A percentile compares a stretch with the other conserved stretches of the same genome.
These are phyloP conservation scores for Drosophila bocqueti DNA, from an alignment of 1,140 invertebrate species.

Conservation along the genomic window DNA sequence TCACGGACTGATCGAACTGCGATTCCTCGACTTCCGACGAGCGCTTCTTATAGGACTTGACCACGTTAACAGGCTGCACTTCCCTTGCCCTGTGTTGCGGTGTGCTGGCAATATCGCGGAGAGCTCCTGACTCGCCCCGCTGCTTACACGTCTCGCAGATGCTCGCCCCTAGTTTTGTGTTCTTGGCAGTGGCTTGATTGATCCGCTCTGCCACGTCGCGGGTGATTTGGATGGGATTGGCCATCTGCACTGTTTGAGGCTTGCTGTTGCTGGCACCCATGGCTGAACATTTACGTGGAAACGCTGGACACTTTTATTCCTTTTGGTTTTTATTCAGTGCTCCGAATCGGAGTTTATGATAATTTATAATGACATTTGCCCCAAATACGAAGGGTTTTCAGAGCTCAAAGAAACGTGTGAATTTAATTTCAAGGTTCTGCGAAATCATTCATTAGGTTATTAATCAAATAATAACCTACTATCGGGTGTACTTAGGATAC, in stretches of 20 bases:
- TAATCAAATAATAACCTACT: not conserved
- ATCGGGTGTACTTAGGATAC: not conserved
- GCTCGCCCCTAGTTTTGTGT: not conserved
- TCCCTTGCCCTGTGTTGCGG: not conserved
- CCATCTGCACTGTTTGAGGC: conserved; percentile 65
- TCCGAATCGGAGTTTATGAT: conserved; percentile 6
- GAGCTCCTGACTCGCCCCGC: too few species aligned
- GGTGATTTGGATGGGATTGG: conserved; percentile 55
- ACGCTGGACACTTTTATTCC: too few species aligned
- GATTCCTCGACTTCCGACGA: conserved; percentile 57
- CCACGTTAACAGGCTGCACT: not conserved
- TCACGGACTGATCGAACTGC: conserved; percentile 58
- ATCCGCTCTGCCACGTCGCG: conserved; percentile 62
- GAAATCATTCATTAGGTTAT: not conserved
- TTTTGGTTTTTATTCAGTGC: not conserved
- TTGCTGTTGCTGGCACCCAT: conserved; percentile 69
- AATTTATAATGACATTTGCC: conserved; percentile 22
- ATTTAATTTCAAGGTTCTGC: not conserved
- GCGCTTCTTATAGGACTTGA: conserved; percentile 42
- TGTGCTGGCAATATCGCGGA: not conserved
- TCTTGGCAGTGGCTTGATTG: conserved; percentile 31
- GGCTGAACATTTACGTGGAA: not conserved
- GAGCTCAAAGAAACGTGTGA: not conserved
- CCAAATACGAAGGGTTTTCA: not conserved
- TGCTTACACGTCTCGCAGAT: conserved; percentile 24